Percentiles rank a stretch among this genome's conserved stretches.
Evolutionary conservation across 2,797 vertebrate genomes (phyloP).

Genomic region (Pseudomugil tenellus): DNA sequence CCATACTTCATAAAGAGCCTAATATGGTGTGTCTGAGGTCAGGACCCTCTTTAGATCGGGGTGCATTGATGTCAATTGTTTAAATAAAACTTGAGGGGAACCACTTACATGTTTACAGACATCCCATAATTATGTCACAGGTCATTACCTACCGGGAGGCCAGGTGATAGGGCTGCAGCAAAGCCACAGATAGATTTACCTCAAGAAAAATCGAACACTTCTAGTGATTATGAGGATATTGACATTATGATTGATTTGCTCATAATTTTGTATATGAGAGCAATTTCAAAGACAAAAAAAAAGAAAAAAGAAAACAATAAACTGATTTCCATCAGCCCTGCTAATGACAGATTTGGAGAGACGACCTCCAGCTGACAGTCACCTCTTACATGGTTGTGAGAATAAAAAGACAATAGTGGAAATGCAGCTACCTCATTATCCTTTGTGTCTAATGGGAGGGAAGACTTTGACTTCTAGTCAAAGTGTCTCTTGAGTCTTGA

Average conservation of each 20-base stretch:
- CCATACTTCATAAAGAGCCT: slow-evolving; percentile 88
- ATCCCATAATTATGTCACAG: slow-evolving; percentile 82
- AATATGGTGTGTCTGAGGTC: slow-evolving; percentile 85
- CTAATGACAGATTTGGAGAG: slow-evolving; percentile 65
- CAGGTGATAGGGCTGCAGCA: slow-evolving; percentile 60
- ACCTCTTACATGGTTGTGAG: slow-evolving; percentile 61
- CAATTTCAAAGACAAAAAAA: slow-evolving; percentile 47
- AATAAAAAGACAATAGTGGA: slow-evolving; percentile 79
- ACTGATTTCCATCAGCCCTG: slow-evolving; percentile 54
- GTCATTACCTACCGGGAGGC: slow-evolving; percentile 73
- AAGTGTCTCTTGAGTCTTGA: slow-evolving; percentile 83
- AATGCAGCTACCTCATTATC: slow-evolving; percentile 82
- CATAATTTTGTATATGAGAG: slow-evolving; percentile 65
- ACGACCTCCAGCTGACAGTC: slow-evolving; percentile 76
- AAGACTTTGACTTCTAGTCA: slow-evolving; percentile 85
- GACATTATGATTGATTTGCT: slow-evolving; percentile 74
- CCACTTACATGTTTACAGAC: slow-evolving; percentile 83
- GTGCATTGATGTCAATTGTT: slow-evolving; percentile 86
- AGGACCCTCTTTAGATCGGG: slow-evolving; percentile 83
- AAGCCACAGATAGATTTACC: slow-evolving; percentile 50
- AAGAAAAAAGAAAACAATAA: slow-evolving; percentile 48
- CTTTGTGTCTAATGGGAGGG: slow-evolving; percentile 84
- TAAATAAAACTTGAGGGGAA: slow-evolving; percentile 87
- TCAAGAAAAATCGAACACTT: slow-evolving; percentile 63
- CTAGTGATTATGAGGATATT: slow-evolving; percentile 70